Conservation (phyloP, 2,888 invertebrate genomes). For the Cremastinae sp. region DNA sequence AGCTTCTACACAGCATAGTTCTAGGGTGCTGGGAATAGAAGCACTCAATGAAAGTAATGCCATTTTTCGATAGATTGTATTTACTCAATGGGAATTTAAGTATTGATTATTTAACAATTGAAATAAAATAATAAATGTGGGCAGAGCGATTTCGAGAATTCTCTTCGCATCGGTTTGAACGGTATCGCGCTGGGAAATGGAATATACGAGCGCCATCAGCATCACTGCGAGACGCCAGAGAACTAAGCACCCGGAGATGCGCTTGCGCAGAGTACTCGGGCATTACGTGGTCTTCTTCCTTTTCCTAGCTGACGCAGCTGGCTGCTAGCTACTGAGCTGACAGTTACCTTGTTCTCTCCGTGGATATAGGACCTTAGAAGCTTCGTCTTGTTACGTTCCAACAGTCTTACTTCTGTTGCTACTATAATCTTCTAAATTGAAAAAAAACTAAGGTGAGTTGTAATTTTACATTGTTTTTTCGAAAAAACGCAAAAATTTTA, state of each 20-base stretch:
- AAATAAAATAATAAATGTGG: background rate
- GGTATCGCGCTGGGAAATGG: conserved; percentile 7
- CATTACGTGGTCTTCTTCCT: background rate
- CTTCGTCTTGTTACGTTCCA: conserved; percentile 52
- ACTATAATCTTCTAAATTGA: conserved; percentile 20
- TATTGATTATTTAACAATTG: too few species aligned
- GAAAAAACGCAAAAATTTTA: background rate
- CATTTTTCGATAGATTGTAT: conserved; percentile 25
- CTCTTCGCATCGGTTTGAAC: conserved; percentile 17
- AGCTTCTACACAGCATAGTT: conserved; percentile 69
- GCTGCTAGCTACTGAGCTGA: conserved; percentile 6
- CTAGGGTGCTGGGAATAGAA: conserved; percentile 61
- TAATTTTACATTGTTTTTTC: background rate
- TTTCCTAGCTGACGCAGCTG: background rate
- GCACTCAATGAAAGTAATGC: conserved; percentile 51
- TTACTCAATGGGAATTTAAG: too few species aligned
- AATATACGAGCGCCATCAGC: conserved; percentile 9
- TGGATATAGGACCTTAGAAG: conserved; percentile 41
- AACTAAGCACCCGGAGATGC: conserved; percentile 27
- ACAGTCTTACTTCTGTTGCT: conserved; percentile 48
- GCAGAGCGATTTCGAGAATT: too few species aligned
- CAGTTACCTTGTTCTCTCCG: conserved; percentile 48
- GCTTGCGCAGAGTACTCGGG: conserved; percentile 7
- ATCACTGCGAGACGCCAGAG: conserved; percentile 30
- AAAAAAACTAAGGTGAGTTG: conserved; percentile 47